A percentile compares a stretch with the other conserved stretches of the same genome.
These are phyloP conservation scores for Halictus rubicundus DNA, from an alignment of 1,140 invertebrate genomes.

Conservation along the genomic window DNA sequence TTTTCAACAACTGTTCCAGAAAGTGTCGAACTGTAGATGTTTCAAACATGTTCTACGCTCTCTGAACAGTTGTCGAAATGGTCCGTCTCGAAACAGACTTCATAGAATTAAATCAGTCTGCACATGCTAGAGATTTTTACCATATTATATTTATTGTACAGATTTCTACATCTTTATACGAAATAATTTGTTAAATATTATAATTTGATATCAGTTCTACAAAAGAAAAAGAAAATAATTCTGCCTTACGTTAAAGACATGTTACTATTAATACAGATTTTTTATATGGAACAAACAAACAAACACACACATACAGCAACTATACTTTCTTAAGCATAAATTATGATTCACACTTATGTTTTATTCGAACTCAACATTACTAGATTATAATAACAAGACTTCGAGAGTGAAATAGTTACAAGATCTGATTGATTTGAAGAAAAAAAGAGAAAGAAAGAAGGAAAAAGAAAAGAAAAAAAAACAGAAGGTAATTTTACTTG, in stretches of 20 bases:
- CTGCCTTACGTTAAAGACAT: slow-evolving; percentile 37
- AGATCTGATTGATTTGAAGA: slow-evolving; percentile 46
- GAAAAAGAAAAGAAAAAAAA: slow-evolving; percentile 25
- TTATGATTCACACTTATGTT: slow-evolving; percentile 52
- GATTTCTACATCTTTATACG: slow-evolving; percentile 47
- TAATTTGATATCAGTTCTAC: slow-evolving; percentile 34
- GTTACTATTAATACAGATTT: slow-evolving; percentile 43
- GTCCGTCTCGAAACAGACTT: no score
- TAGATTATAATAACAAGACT: slow-evolving; percentile 49
- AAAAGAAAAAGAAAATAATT: slow-evolving; percentile 36
- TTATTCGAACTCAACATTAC: slow-evolving; percentile 23
- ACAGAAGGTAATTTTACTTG: slow-evolving; percentile 38
- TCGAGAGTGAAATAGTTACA: slow-evolving; percentile 34
- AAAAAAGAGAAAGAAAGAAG: background rate
- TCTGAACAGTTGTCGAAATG: no score
- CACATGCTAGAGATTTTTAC: slow-evolving; percentile 54
- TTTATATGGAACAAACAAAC: slow-evolving; percentile 22
- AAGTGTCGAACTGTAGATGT: no score
- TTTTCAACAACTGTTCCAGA: no score
- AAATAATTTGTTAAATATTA: slow-evolving; percentile 49
- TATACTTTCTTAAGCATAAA: slow-evolving; percentile 16
- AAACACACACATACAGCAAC: slow-evolving; percentile 7
- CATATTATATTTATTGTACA: slow-evolving; percentile 63
- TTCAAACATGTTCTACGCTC: no score
- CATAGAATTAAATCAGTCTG: slow-evolving; percentile 56